These are phyloP conservation scores for Tetraneura akinire DNA, from an alignment of 1,140 invertebrate species.

Conservation along the genomic window DNA sequence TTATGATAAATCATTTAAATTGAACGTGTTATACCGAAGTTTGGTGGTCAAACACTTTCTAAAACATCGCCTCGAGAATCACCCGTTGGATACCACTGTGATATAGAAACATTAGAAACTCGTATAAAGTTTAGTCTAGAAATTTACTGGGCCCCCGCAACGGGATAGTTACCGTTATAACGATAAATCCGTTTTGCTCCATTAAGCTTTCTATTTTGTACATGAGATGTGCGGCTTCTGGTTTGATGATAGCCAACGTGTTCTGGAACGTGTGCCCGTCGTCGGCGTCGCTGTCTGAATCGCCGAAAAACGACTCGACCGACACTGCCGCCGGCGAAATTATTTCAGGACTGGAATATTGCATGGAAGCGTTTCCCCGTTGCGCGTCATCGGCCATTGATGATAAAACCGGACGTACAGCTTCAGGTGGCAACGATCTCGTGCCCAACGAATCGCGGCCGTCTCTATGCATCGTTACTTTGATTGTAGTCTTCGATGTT, in stretches of 20 bases:
- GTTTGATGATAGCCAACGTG: constrained; percentile 28
- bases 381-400: too few species aligned
- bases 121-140: too few species aligned
- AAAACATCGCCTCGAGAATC: too few species aligned
- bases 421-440: not conserved
- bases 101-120: too few species aligned
- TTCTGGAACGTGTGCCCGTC: not conserved
- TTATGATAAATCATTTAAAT: too few species aligned
- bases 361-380: not conserved
- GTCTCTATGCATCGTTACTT: not conserved
- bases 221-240: not conserved
- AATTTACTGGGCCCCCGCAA: too few species aligned
- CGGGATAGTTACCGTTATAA: not conserved
- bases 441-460: not conserved
- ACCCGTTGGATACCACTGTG: not conserved
- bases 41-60: too few species aligned
- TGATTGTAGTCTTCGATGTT: too few species aligned
- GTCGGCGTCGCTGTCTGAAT: not conserved
- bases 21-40: too few species aligned
- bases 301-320: not conserved
- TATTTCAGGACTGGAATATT: not conserved
- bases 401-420: not conserved
- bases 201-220: constrained; percentile 12
- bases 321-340: not conserved
- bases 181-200: constrained; percentile 16